phyloP scores from a whole-genome alignment of 2,888 invertebrate species.

The Gibbula magus region DNA sequence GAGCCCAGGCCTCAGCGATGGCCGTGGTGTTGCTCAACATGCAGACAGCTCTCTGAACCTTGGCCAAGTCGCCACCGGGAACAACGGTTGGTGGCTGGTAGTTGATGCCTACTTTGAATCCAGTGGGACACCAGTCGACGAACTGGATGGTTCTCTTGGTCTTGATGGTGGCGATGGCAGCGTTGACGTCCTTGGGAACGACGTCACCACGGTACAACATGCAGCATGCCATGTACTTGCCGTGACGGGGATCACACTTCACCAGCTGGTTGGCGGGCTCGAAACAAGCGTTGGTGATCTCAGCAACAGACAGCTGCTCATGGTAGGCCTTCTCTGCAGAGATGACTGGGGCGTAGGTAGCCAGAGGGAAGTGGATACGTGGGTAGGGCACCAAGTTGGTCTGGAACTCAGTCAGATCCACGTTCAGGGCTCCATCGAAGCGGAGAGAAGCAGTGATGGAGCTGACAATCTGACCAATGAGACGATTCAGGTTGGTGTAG shows the following conservation, averaged over 20 bases:
- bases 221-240: slow-evolving; percentile 91
- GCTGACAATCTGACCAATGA: slow-evolving; percentile 89
- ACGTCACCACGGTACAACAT: slow-evolving; percentile 84
- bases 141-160: no score
- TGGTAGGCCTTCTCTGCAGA: slow-evolving; percentile 80
- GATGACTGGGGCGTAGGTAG: slow-evolving; percentile 80
- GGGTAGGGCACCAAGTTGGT: slow-evolving; percentile 75
- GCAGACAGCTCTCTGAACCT: no score
- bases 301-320: slow-evolving; percentile 80
- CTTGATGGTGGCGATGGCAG: slow-evolving; percentile 54
- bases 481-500: slow-evolving; percentile 91
- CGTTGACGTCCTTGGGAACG: slow-evolving; percentile 73
- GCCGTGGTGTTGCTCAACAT: no score
- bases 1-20: no score
- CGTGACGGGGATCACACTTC: slow-evolving; percentile 79
- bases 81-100: no score
- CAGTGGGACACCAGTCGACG: no score
- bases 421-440: slow-evolving; percentile 78
- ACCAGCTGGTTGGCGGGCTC: slow-evolving; percentile 92
- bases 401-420: slow-evolving; percentile 77
- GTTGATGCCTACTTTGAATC: no score
- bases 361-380: slow-evolving; percentile 88
- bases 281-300: slow-evolving; percentile 82
- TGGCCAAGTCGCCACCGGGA: no score
- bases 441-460: slow-evolving; percentile 76